These are phyloP conservation scores for Brienomyrus brachyistius DNA, from an alignment of 2,113 vertebrate species.

Conservation along the genomic window DNA sequence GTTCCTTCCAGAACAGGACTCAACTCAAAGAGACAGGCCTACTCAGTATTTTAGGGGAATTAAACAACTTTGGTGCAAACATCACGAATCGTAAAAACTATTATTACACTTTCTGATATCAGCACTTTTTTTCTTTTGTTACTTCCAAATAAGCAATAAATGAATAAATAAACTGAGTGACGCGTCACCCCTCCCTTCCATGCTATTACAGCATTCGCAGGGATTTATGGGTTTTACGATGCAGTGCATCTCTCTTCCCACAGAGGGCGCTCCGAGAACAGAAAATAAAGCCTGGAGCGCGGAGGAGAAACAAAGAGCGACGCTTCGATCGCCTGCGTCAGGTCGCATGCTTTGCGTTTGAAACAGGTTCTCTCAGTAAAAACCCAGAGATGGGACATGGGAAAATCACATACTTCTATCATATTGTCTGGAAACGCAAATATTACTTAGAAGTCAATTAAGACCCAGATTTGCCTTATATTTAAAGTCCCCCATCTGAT, in stretches of 20 bases:
- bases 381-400: not conserved
- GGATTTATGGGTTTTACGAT: not conserved
- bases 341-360: not conserved
- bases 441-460: not conserved
- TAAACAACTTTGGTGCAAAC: not conserved
- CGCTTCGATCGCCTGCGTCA: not conserved
- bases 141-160: not conserved
- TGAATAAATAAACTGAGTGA: not conserved
- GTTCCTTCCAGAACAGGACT: not conserved
- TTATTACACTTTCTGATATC: not conserved
- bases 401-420: not conserved
- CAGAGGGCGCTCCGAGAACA: conserved; percentile 2
- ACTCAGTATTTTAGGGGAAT: not conserved
- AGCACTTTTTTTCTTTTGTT: not conserved
- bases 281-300: not conserved
- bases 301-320: not conserved
- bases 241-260: not conserved
- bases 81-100: not conserved
- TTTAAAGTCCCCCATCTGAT: not conserved
- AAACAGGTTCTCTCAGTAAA: not conserved
- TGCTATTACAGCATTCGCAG: not conserved
- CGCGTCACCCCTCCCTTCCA: not conserved
- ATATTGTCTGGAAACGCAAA: not conserved
- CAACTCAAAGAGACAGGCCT: not conserved
- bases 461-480: not conserved